A percentile compares a stretch with the other conserved stretches of the same genome.
Evolutionary conservation across 2,113 vertebrate species (phyloP).

Genomic region (Dicerorhinus sumatrensis): DNA sequence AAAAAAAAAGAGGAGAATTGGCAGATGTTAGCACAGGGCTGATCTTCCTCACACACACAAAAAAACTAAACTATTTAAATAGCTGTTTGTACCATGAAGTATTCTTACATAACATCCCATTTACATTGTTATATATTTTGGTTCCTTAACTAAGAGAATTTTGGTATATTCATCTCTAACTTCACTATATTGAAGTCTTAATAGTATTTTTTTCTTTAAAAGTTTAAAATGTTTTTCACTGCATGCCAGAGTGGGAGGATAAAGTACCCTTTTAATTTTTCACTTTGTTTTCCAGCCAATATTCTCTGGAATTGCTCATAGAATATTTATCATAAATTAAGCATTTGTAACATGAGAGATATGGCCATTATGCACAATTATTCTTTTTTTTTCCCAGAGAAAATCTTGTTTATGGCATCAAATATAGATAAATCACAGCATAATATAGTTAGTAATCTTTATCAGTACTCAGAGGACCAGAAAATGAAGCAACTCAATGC

Average conservation of each 20-base stretch:
- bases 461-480: slow-evolving; percentile 32
- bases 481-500: slow-evolving; percentile 27
- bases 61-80: slow-evolving; percentile 26
- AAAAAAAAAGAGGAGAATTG: no score
- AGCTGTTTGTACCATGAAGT: background rate
- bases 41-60: no score
- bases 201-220: background rate
- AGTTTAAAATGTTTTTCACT: slow-evolving; percentile 30
- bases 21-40: no score
- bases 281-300: slow-evolving; percentile 41
- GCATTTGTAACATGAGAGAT: slow-evolving; percentile 31
- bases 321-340: slow-evolving; percentile 69
- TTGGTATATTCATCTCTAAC: background rate
- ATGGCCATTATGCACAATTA: slow-evolving; percentile 48
- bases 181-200: background rate
- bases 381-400: slow-evolving; percentile 25
- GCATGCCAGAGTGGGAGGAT: background rate
- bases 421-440: slow-evolving; percentile 59
- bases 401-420: slow-evolving; percentile 53
- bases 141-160: background rate
- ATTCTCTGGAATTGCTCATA: slow-evolving; percentile 36
- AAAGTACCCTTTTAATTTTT: slow-evolving; percentile 4
- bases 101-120: background rate
- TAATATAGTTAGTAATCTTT: slow-evolving; percentile 48
- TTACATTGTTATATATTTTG: background rate